phyloP scores from a whole-genome alignment of 1,140 invertebrate genomes.

The Ephestia elutella region DNA sequence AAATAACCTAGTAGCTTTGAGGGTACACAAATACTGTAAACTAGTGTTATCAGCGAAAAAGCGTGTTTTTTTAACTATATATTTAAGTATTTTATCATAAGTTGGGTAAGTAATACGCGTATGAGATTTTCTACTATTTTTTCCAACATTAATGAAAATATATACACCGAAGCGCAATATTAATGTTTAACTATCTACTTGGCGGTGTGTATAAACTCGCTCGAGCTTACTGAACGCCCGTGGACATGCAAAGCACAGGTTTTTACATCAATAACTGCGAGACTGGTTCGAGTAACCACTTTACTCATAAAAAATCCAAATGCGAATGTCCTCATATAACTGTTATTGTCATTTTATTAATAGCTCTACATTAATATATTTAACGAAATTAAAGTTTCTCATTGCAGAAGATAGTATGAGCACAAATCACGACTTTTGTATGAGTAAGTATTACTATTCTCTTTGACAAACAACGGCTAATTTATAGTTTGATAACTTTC shows the following conservation, averaged over 20 bases:
- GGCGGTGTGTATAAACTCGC: neutral
- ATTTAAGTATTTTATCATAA: too few relatives aligned
- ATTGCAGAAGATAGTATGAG: too few relatives aligned
- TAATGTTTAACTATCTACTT: too few relatives aligned
- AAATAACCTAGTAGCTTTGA: too few relatives aligned
- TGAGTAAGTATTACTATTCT: neutral
- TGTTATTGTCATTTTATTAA: neutral
- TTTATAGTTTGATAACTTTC: neutral
- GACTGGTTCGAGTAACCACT: conserved; percentile 18
- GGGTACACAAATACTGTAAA: too few relatives aligned
- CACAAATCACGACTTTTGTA: neutral
- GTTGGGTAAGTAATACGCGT: too few relatives aligned
- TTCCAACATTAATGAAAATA: too few relatives aligned
- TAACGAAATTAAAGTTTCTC: too few relatives aligned
- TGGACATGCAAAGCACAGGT: conserved; percentile 22
- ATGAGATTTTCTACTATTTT: too few relatives aligned
- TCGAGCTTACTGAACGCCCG: conserved; percentile 8
- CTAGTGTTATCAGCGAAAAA: too few relatives aligned
- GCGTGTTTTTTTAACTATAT: too few relatives aligned
- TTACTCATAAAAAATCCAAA: conserved; percentile 9
- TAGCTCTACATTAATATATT: neutral
- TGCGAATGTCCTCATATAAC: neutral
- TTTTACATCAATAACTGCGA: conserved; percentile 26
- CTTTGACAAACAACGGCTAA: neutral
- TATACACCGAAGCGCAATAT: too few relatives aligned